Evolutionary conservation across 2,113 vertebrate species (phyloP).

Genomic region (Hiodon alosoides): DNA sequence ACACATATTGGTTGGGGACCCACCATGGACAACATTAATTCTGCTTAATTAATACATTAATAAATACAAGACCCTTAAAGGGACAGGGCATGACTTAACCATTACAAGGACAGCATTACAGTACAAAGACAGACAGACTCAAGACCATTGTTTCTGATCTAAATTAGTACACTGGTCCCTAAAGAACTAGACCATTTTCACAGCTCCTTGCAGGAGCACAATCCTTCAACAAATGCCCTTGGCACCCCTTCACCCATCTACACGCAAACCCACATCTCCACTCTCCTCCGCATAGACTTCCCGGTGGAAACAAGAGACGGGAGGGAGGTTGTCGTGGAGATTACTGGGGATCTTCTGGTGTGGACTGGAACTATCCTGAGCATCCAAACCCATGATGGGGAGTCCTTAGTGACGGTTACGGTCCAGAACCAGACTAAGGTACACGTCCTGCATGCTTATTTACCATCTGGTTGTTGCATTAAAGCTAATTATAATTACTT

Average conservation of each 20-base stretch:
- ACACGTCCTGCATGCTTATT: background rate
- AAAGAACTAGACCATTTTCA: background rate
- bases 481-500: too few species aligned
- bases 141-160: background rate
- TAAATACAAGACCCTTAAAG: too few species aligned
- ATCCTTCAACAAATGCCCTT: background rate
- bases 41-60: too few species aligned
- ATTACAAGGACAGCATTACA: background rate
- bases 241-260: background rate
- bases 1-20: too few species aligned
- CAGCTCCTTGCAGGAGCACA: background rate
- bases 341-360: background rate
- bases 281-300: background rate
- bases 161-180: background rate
- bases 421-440: conserved; percentile 8
- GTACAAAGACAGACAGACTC: background rate
- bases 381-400: background rate
- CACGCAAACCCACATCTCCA: background rate
- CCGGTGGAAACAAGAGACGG: background rate
- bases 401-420: background rate
- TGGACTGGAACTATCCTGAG: conserved; percentile 5
- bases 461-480: too few species aligned
- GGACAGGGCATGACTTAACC: too few species aligned
- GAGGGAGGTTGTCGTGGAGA: conserved; percentile 1
- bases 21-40: too few species aligned